Base-by-base conservation (phyloP, 2,797 vertebrate species). In the Zenarchopterus dispar region DNA sequence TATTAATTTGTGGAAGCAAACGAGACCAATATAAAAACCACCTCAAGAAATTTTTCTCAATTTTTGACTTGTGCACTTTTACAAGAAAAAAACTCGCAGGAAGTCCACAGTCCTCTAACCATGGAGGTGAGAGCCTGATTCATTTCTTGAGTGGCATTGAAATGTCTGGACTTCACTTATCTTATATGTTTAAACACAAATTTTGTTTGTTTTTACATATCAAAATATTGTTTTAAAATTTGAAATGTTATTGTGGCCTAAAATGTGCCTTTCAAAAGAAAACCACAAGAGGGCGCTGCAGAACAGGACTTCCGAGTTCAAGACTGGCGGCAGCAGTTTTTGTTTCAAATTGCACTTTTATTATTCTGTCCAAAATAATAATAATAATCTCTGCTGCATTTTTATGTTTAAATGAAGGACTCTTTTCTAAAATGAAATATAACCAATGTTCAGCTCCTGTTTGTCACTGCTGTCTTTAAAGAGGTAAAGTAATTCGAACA, bases 201-300 rank as follows among this genome's bases (percentile, higher is more conserved):
- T 58, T 64, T n/a, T 36, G 41, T 68, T 18, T n/a, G n/a, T 43
- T 44, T 22, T 21, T 8, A 1, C n/a, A 24, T 18, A 10, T 62
- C 7, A 36, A 42, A 49, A 48, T 39, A 22, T 17, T 60, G 22
- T 43, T 16, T 16, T 17, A 17, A 42, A 0, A 26, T 51, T 50
- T 63, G 6, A 33, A 18, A 7, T 23, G 17, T 48, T n/a, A 41
- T 50, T 21, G 31, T 11, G 1, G 26, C 13, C 31, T 53, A 13
- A 57, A 57, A n/a, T 51, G 22, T 67, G 77, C 42, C 54, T 65
- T 77, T 47, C 46, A n/a, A 39, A 24, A 50, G 7, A 28, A 1
- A 54, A 68, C 91, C 92, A 91, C 86, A 79, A 82, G 93, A 82
- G 86, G 91, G 85, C 2, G 72, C 76, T 80, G 73, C 79, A 46